A percentile compares a stretch with the other conserved stretches of the same genome.
These are phyloP conservation scores for Sycophaga agraensis DNA, from an alignment of 1,140 invertebrate species.

Conservation along the genomic window DNA sequence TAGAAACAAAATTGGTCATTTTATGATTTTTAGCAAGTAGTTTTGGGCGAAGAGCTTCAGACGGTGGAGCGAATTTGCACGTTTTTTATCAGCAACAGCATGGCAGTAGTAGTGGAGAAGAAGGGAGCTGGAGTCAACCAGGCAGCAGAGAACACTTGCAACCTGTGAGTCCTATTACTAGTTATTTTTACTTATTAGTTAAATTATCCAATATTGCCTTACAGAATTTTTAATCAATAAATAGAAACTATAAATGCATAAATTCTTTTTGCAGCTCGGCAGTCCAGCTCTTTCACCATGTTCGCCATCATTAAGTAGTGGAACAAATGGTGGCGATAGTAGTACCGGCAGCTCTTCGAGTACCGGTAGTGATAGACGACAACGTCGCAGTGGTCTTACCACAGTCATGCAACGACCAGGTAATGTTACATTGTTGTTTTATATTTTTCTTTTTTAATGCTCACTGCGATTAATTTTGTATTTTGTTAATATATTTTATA, in stretches of 20 bases:
- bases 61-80: constrained; percentile 92
- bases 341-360: constrained; percentile 53
- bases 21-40: constrained; percentile 66
- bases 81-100: constrained; percentile 68
- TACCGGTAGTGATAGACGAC: constrained; percentile 63
- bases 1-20: too few species aligned
- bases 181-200: too few species aligned
- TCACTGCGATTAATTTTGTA: background rate
- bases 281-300: constrained; percentile 57
- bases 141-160: constrained; percentile 66
- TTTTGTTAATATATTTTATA: background rate
- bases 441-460: background rate
- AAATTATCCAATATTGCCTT: too few species aligned
- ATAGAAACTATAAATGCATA: too few species aligned
- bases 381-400: constrained; percentile 75
- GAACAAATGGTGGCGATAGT: constrained; percentile 46
- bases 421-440: too few species aligned
- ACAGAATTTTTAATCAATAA: too few species aligned
- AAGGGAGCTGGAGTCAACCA: constrained; percentile 65
- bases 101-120: constrained; percentile 48
- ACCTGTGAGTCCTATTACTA: constrained; percentile 44
- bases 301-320: constrained; percentile 50
- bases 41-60: constrained; percentile 89
- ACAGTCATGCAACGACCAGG: constrained; percentile 87
- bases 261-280: constrained; percentile 44